These are phyloP conservation scores for Pygmarrhopalites habei DNA, from an alignment of 1,140 invertebrate species.

Conservation along the genomic window DNA sequence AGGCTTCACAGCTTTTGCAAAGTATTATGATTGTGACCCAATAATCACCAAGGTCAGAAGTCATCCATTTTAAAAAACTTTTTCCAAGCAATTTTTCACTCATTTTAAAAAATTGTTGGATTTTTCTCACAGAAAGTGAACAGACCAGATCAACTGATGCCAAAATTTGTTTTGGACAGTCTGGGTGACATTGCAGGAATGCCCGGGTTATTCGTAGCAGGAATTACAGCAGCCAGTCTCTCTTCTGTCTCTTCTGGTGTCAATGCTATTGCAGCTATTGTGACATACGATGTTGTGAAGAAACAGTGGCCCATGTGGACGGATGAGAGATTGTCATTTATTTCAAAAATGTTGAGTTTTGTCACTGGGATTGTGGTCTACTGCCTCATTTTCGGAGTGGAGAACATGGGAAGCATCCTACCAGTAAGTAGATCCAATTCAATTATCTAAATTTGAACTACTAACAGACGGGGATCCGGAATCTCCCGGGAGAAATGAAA, in stretches of 20 bases:
- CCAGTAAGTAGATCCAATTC: conserved; percentile 2
- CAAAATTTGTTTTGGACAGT: conserved; percentile 51
- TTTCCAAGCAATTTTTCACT: background rate
- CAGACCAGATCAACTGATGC: conserved; percentile 45
- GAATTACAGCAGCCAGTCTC: conserved; percentile 52
- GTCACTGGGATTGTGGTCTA: conserved; percentile 20
- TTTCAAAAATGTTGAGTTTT: conserved; percentile 21
- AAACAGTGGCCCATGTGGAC: conserved; percentile 12
- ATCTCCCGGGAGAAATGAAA: too few relatives aligned
- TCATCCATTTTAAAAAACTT: background rate
- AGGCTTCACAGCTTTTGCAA: conserved; percentile 49
- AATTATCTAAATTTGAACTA: background rate
- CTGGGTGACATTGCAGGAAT: conserved; percentile 46
- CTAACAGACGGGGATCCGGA: too few relatives aligned
- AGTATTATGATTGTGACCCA: conserved; percentile 49
- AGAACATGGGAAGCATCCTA: conserved; percentile 20
- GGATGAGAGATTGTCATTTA: background rate
- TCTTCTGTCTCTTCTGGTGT: conserved; percentile 30
- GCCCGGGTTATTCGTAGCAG: conserved; percentile 52
- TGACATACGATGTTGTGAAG: conserved; percentile 30
- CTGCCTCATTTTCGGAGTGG: conserved; percentile 22
- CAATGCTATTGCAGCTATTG: conserved; percentile 28
- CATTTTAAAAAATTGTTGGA: background rate
- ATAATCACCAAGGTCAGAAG: conserved; percentile 33
- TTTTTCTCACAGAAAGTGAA: background rate